These are phyloP conservation scores for Ceuthmochares aereus DNA, from an alignment of 2,113 vertebrate species.

Conservation along the genomic window DNA sequence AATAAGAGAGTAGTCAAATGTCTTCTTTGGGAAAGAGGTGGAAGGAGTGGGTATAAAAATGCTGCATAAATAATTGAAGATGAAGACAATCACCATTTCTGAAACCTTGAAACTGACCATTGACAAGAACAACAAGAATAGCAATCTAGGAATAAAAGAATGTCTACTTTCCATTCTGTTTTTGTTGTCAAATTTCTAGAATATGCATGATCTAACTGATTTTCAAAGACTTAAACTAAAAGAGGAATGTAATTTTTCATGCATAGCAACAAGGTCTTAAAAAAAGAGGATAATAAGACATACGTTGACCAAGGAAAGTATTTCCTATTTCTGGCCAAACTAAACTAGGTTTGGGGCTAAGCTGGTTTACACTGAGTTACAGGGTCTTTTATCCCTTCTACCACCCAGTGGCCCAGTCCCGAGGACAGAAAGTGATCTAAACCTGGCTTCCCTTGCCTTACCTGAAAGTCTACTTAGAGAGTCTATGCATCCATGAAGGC, in stretches of 20 bases:
- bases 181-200: not conserved
- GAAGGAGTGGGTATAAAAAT: not conserved
- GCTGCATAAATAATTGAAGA: not conserved
- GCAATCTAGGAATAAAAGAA: not conserved
- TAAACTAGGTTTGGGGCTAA: not conserved
- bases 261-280: not conserved
- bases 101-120: not conserved
- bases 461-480: not conserved
- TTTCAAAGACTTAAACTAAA: not conserved
- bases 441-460: not conserved
- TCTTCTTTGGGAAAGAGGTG: not conserved
- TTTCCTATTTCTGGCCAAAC: not conserved
- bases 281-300: not conserved
- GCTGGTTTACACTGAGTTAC: not conserved
- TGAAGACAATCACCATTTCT: not conserved
- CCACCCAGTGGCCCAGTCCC: not conserved
- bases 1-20: not conserved
- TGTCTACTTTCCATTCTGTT: not conserved
- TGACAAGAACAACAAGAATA: not conserved
- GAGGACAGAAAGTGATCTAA: not conserved
- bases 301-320: not conserved
- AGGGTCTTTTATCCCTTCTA: not conserved
- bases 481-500: not conserved
- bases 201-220: not conserved
- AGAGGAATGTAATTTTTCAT: not conserved